phyloP scores from a whole-genome alignment of 2,888 invertebrate genomes.

The Xestia sexstrigata region DNA sequence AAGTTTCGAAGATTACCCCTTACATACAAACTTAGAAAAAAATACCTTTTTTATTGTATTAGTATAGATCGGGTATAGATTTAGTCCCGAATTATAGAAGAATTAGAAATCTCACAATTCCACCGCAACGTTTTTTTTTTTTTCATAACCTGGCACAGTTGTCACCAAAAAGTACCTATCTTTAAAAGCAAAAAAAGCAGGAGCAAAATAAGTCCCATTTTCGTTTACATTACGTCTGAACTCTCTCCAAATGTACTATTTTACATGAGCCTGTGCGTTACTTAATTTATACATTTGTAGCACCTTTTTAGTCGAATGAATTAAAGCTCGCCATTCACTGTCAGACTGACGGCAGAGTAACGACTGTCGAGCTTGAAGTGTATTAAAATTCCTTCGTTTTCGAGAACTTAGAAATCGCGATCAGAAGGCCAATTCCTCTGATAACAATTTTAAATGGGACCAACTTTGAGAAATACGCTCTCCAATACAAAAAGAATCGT shows the following conservation, averaged over 20 bases:
- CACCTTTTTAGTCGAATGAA: constrained; percentile 49
- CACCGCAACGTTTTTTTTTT: too few species aligned
- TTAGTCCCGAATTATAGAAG: too few species aligned
- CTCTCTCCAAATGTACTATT: constrained; percentile 27
- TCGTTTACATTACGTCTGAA: constrained; percentile 2
- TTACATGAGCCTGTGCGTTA: constrained; percentile 32
- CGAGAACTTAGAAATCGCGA: constrained; percentile 12
- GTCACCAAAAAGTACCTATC: background rate
- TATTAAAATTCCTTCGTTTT: constrained; percentile 47
- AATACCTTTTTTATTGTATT: too few species aligned
- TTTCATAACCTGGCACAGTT: background rate
- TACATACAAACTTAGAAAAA: too few species aligned
- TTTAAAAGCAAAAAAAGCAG: constrained; percentile 4
- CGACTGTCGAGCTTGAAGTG: constrained; percentile 18
- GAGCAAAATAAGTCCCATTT: background rate
- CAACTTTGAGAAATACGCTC: too few species aligned
- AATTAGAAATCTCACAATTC: too few species aligned
- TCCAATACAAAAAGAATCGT: too few species aligned
- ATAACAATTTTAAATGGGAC: too few species aligned
- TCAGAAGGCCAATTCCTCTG: background rate
- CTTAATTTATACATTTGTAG: constrained; percentile 53
- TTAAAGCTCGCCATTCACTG: constrained; percentile 47
- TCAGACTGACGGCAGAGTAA: constrained; percentile 25
- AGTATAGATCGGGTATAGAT: too few species aligned
- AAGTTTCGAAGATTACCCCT: too few species aligned